Evolutionary conservation across 2,888 invertebrate species (phyloP).

Genomic region (Drosophila picticornis): DNA sequence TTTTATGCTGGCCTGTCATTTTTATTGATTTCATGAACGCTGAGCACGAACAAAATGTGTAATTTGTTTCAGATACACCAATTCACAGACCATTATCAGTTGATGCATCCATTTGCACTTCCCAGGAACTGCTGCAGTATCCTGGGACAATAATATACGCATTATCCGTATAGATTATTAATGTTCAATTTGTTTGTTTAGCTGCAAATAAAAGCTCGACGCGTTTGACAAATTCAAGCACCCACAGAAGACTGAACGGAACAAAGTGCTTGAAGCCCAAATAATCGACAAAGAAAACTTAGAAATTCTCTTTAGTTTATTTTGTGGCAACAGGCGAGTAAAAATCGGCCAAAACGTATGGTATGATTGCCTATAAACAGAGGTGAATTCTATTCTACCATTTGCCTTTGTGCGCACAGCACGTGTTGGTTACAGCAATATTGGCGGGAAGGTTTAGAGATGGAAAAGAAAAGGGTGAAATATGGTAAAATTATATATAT

Average conservation of each 20-base stretch:
- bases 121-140: slow-evolving; percentile 3
- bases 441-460: slow-evolving; percentile 29
- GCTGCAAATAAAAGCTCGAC: slow-evolving; percentile 38
- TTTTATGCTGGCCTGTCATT: slow-evolving; percentile 26
- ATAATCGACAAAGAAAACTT: slow-evolving; percentile 80
- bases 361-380: slow-evolving; percentile 57
- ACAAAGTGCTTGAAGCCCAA: slow-evolving; percentile 53
- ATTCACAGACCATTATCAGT: slow-evolving; percentile 4
- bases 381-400: slow-evolving; percentile 41
- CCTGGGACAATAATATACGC: slow-evolving; percentile 13
- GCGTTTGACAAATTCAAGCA: slow-evolving; percentile 69
- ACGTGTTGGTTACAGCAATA: slow-evolving; percentile 33
- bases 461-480: neutral
- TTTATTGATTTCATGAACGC: slow-evolving; percentile 34
- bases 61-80: slow-evolving; percentile 17
- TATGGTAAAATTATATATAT: neutral
- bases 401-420: neutral
- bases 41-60: slow-evolving; percentile 2
- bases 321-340: slow-evolving; percentile 46
- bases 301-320: slow-evolving; percentile 75
- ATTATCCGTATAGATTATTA: neutral
- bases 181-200: neutral
- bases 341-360: slow-evolving; percentile 51
- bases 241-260: slow-evolving; percentile 76
- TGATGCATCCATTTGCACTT: neutral